These are phyloP conservation scores for Axinella damicornis DNA, from an alignment of 37 sponge, comb jelly and placozoan genomes.

Conservation along the genomic window DNA sequence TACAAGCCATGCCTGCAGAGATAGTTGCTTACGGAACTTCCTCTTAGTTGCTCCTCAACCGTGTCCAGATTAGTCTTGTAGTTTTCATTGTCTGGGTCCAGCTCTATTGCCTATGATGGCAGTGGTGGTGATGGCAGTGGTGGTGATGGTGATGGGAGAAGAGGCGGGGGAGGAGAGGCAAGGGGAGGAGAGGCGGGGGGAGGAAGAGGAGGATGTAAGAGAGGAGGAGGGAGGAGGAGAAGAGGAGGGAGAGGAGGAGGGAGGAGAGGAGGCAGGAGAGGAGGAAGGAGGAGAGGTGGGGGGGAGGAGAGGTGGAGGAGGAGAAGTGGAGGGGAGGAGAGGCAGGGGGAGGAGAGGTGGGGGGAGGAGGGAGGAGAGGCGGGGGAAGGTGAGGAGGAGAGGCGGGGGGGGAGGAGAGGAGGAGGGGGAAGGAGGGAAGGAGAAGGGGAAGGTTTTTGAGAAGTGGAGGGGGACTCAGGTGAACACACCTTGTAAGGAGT, in stretches of 20 bases:
- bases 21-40: no score
- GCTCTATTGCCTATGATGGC: slow-evolving; percentile 35
- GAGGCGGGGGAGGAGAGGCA: background rate
- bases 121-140: background rate
- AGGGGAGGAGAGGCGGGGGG: background rate
- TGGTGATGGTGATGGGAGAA: background rate
- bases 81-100: slow-evolving; percentile 62
- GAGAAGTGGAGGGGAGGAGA: background rate
- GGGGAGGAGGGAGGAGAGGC: no score
- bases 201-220: background rate
- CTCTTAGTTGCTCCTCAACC: slow-evolving; percentile 38
- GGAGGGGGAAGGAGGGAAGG: background rate
- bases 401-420: background rate
- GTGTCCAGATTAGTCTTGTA: slow-evolving; percentile 41
- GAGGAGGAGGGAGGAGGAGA: background rate
- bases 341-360: background rate
- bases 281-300: background rate
- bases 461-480: background rate
- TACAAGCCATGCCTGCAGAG: no score
- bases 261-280: background rate
- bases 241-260: background rate
- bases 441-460: background rate
- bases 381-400: background rate
- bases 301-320: background rate
- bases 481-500: background rate